Conservation (phyloP, 2,113 vertebrate species). For the Perca flavescens region DNA sequence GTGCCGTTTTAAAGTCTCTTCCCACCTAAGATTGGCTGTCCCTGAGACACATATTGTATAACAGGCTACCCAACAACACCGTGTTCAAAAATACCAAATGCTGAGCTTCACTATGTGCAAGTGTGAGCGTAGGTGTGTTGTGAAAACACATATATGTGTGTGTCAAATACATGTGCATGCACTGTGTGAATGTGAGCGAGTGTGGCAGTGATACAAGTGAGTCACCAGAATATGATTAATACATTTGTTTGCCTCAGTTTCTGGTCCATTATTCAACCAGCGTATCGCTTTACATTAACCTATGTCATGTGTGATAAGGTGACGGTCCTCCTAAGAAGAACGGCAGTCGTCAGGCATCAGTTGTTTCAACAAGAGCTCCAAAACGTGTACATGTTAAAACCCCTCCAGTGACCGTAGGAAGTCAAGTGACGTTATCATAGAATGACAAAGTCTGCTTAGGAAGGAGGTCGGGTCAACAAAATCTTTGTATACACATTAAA, state of each 20-base stretch:
- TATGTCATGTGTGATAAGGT: constrained; percentile 1
- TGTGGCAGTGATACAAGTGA: constrained; percentile 49
- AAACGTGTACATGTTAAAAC: neutral
- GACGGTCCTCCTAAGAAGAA: neutral
- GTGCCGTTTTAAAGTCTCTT: constrained; percentile 44
- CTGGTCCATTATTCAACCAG: constrained; percentile 11
- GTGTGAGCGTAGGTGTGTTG: constrained; percentile 55
- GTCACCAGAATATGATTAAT: constrained; percentile 58
- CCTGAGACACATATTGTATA: constrained; percentile 67
- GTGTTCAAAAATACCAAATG: constrained; percentile 60
- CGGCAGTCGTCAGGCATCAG: neutral
- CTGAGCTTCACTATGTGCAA: constrained; percentile 12
- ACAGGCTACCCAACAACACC: constrained; percentile 54
- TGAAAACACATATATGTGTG: constrained; percentile 29
- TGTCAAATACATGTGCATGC: constrained; percentile 25
- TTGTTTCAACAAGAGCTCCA: no score
- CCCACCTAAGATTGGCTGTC: constrained; percentile 48
- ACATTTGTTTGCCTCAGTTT: constrained; percentile 18
- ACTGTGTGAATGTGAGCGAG: constrained; percentile 38
- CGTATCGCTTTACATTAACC: neutral
- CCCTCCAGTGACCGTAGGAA: neutral
- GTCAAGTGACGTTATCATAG: neutral
- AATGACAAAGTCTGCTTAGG: neutral
- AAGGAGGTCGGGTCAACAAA: neutral
- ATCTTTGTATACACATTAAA: neutral